Evolutionary conservation across 64 coral and sea anemone species (phyloP).

Genomic region (Acropora yongei): DNA sequence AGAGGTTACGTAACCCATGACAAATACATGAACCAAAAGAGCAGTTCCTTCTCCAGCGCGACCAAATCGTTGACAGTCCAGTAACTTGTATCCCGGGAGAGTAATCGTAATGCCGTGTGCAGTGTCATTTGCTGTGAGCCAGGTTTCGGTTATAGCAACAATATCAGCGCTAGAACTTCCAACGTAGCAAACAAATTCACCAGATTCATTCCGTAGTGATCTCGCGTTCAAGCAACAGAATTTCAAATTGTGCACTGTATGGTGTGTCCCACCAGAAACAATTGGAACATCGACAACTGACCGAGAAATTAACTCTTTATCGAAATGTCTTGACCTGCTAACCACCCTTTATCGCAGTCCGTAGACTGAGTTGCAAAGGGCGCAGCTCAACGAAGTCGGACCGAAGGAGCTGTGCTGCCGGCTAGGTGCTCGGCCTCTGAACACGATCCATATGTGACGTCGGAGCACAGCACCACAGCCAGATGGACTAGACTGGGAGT

Average conservation of each 20-base stretch:
- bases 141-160: constrained; percentile 46
- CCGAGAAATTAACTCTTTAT: constrained; percentile 1
- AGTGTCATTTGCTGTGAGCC: constrained; percentile 23
- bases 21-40: background rate
- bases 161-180: constrained; percentile 22
- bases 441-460: no score
- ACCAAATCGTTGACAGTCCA: constrained; percentile 12
- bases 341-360: no score
- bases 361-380: no score
- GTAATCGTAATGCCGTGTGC: constrained; percentile 30
- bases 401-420: no score
- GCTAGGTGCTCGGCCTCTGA: no score
- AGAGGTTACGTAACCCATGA: no score
- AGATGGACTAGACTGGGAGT: no score
- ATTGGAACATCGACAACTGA: constrained; percentile 9
- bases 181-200: constrained; percentile 50
- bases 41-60: constrained; percentile 36
- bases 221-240: constrained; percentile 43
- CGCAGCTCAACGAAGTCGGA: no score
- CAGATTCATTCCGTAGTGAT: constrained; percentile 32
- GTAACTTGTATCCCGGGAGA: constrained; percentile 51
- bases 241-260: background rate
- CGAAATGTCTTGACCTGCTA: no score
- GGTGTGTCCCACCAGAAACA: constrained; percentile 6
- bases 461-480: no score